These are phyloP conservation scores for Drosophila algonquin DNA, from an alignment of 2,888 invertebrate genomes.

Conservation along the genomic window DNA sequence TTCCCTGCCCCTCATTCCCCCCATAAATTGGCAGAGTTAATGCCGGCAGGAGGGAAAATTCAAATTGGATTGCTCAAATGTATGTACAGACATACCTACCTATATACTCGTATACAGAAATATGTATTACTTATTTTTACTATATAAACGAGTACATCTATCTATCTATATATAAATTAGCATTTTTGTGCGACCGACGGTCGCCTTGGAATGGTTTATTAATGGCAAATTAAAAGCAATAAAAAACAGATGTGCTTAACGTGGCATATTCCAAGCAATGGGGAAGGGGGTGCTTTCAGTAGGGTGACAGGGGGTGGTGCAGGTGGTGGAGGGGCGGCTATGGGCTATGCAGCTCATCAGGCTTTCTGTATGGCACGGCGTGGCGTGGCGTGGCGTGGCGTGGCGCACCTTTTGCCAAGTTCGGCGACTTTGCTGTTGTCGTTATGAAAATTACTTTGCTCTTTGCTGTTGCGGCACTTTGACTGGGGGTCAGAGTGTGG, in stretches of 20 bases:
- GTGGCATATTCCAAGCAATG: constrained; percentile 74
- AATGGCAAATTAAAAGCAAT: constrained; percentile 83
- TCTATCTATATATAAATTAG: constrained; percentile 66
- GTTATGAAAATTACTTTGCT: constrained; percentile 81
- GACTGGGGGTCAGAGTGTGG: neutral
- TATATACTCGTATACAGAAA: constrained; percentile 9
- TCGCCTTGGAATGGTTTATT: constrained; percentile 80
- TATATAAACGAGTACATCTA: constrained; percentile 29
- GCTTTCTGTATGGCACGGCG: constrained; percentile 33
- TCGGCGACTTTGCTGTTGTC: constrained; percentile 67
- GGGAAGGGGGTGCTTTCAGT: neutral
- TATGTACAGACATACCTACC: constrained; percentile 5
- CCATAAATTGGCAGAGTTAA: constrained; percentile 50
- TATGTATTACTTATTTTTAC: constrained; percentile 52
- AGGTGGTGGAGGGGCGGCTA: constrained; percentile 1
- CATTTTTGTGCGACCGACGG: constrained; percentile 62
- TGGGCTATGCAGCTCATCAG: constrained; percentile 63
- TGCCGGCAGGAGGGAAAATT: constrained; percentile 44
- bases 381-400: constrained; percentile 28
- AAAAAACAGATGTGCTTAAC: constrained; percentile 83
- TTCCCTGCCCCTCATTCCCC: neutral
- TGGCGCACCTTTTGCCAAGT: constrained; percentile 67
- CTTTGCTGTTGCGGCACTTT: constrained; percentile 51
- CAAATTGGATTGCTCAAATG: constrained; percentile 61
- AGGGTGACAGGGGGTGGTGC: neutral